A percentile compares a stretch with the other conserved stretches of the same genome.
phyloP scores from a whole-genome alignment of 30 jellyfish, hydroid and myxozoan genomes.

The Aurelia coerulea region DNA sequence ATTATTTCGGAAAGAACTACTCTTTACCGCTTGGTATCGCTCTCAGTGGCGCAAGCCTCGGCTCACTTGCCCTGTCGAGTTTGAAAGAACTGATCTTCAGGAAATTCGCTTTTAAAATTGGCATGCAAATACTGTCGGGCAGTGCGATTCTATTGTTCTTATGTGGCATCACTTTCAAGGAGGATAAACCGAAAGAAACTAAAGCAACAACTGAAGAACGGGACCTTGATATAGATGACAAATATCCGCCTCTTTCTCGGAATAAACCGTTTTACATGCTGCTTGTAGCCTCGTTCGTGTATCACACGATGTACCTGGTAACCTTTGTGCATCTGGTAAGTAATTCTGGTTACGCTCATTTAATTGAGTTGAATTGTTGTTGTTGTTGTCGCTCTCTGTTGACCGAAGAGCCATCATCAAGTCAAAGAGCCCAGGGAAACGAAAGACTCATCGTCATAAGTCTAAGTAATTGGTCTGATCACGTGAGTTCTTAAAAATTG shows the following conservation, averaged over 20 bases:
- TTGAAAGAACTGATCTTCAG: slow-evolving; percentile 43
- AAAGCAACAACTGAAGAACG: slow-evolving; percentile 1
- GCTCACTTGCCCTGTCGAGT: slow-evolving; percentile 82
- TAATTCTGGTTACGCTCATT: not conserved
- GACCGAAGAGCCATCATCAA: too few relatives aligned
- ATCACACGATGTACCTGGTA: slow-evolving; percentile 70
- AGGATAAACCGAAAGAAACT: slow-evolving; percentile 1
- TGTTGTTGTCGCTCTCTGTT: too few relatives aligned
- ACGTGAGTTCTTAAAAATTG: too few relatives aligned
- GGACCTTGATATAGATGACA: slow-evolving; percentile 46
- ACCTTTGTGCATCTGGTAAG: slow-evolving; percentile 90
- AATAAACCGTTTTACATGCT: slow-evolving; percentile 70
- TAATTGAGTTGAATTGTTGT: too few relatives aligned
- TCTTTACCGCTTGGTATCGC: slow-evolving; percentile 65
- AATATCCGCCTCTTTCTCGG: slow-evolving; percentile 32
- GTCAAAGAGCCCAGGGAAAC: too few relatives aligned
- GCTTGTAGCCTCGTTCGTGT: slow-evolving; percentile 56
- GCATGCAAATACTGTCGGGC: slow-evolving; percentile 67
- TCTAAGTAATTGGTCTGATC: slow-evolving; percentile 23
- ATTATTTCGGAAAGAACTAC: slow-evolving; percentile 48
- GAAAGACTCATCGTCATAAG: too few relatives aligned
- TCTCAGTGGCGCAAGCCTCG: slow-evolving; percentile 73
- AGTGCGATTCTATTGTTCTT: slow-evolving; percentile 55
- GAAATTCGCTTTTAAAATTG: slow-evolving; percentile 49
- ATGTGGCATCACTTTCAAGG: slow-evolving; percentile 72